phyloP scores from a whole-genome alignment of 1,140 invertebrate genomes.

The Euura saliciscinereae region DNA sequence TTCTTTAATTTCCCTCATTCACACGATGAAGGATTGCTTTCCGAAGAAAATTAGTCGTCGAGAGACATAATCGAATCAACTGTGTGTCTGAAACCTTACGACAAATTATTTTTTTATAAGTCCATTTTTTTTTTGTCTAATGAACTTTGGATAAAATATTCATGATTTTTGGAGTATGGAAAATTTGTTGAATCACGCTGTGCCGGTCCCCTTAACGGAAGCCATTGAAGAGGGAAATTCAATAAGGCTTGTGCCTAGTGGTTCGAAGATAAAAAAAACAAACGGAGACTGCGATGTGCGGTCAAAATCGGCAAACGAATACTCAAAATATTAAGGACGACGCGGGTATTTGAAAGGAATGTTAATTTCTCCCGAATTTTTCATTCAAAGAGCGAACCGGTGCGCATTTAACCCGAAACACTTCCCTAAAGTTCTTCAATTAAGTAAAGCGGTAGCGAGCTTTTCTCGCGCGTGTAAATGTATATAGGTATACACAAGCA shows the following conservation, averaged over 20 bases:
- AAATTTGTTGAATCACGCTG: too few species aligned
- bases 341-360: neutral
- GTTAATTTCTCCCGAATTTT: neutral
- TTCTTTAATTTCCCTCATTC: too few species aligned
- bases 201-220: too few species aligned
- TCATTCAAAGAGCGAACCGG: neutral
- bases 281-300: neutral
- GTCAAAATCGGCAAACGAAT: slow-evolving; percentile 7
- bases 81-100: too few species aligned
- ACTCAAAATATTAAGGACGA: neutral
- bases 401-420: neutral
- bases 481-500: neutral
- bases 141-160: neutral
- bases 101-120: too few species aligned
- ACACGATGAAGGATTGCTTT: too few species aligned
- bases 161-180: too few species aligned
- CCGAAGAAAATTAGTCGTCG: too few species aligned
- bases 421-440: neutral
- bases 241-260: neutral
- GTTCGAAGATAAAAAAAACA: too few species aligned
- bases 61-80: too few species aligned
- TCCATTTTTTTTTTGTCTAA: too few species aligned
- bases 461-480: neutral
- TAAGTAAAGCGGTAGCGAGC: slow-evolving; percentile 1
- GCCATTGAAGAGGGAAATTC: neutral